These are phyloP conservation scores for Spodoptera picta DNA, from an alignment of 2,888 invertebrate genomes.

Conservation along the genomic window DNA sequence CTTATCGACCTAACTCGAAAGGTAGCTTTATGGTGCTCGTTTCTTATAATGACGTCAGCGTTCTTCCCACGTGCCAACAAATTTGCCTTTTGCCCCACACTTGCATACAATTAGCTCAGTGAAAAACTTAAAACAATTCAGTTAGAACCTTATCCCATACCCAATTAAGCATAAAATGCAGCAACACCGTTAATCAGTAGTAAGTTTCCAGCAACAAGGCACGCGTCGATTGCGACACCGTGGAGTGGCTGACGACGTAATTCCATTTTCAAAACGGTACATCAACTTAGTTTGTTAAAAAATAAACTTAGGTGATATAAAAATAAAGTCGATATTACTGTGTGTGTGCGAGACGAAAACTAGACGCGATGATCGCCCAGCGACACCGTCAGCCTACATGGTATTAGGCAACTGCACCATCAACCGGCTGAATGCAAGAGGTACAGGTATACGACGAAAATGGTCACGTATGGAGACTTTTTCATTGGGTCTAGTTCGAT, in stretches of 20 bases:
- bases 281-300: slow-evolving; percentile 44
- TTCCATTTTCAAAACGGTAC: slow-evolving; percentile 73
- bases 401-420: slow-evolving; percentile 79
- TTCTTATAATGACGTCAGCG: slow-evolving; percentile 73
- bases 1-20: slow-evolving; percentile 41
- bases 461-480: slow-evolving; percentile 43
- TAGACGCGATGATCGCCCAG: slow-evolving; percentile 72
- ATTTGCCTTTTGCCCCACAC: slow-evolving; percentile 47
- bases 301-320: slow-evolving; percentile 40
- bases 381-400: slow-evolving; percentile 78
- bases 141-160: slow-evolving; percentile 47
- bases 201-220: slow-evolving; percentile 67
- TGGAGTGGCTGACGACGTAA: slow-evolving; percentile 58
- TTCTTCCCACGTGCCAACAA: slow-evolving; percentile 72
- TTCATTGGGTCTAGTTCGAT: slow-evolving; percentile 57
- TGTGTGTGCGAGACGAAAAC: slow-evolving; percentile 49
- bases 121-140: slow-evolving; percentile 39
- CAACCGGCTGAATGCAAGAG: slow-evolving; percentile 64
- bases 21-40: slow-evolving; percentile 54
- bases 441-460: slow-evolving; percentile 31
- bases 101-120: slow-evolving; percentile 58
- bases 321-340: slow-evolving; percentile 59
- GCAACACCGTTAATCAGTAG: slow-evolving; percentile 34
- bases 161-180: slow-evolving; percentile 62
- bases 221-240: slow-evolving; percentile 83